Base-by-base conservation (phyloP, 2,888 invertebrate genomes). In the Andrena trimmerana region DNA sequence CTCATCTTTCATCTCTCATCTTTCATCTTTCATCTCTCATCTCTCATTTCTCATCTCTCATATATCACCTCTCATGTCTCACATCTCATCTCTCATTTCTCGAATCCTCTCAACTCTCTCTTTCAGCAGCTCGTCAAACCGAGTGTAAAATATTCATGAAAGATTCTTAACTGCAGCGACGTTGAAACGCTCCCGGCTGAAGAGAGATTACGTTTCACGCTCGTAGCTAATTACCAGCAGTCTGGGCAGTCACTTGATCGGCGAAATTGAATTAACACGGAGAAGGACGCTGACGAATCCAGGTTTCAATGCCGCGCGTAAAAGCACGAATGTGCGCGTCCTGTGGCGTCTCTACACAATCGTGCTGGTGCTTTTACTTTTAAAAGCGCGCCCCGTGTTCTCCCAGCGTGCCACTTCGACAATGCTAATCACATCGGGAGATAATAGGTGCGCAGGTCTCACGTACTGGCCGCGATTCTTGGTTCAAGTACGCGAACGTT, bases 401-500 rank as follows among this genome's bases (percentile, higher is more conserved):
- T 78, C 57, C 42, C 75, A 68, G 57, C 68, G 72, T 69, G 52
- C 68, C 80, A 79, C 85, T 86, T 83, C 87, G 89, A 92, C 92
- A 92, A 92, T 93, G 88, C 89, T 87, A 91, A 91, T 92, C 89
- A 88, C 80, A 83, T 84, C 69, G 78, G 62, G 72, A 92, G 90
- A 92, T 92, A 92, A 92, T 86, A 83, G 88, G 77, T 87, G 80
- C 82, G 78, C 81, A 81, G 87, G 84, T 92, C 90, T 84, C 92
- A 91, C 92, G 91, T 85, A 89, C 81, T 81, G 90, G 86, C 90
- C 89, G 88, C 90, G 89, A 90, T 91, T 90, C 88, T 88, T 83
- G 86, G 90, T 92, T 91, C 92, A 92, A 92, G 92, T 91, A 92
- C 92, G 87, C 79, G n/a, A 33, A 68, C 66, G 54, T 68, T 88